Conservation (phyloP, 53 echinoderm and acorn worm genomes). For the Stichopus horrens region DNA sequence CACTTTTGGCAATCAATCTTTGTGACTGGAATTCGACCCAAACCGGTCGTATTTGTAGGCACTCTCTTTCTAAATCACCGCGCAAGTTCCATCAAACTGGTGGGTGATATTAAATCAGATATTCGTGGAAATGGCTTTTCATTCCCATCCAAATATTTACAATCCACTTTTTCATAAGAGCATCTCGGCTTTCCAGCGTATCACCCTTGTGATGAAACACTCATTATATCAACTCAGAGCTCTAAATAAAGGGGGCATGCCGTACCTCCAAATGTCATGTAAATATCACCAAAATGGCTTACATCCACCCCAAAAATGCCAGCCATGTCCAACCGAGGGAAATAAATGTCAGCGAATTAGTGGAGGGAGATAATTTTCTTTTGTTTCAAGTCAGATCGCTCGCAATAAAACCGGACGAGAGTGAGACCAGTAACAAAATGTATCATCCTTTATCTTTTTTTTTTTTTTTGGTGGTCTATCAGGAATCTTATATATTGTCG, state of each 20-base stretch:
- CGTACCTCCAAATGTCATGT: slow-evolving; percentile 13
- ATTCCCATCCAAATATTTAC: slow-evolving; percentile 33
- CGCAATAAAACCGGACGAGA: too few relatives aligned
- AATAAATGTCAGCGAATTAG: slow-evolving; percentile 7
- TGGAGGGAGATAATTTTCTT: neutral
- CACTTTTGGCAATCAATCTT: too few relatives aligned
- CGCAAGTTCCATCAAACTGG: neutral
- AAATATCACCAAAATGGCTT: neutral
- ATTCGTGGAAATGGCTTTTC: slow-evolving; percentile 28
- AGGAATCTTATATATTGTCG: too few relatives aligned
- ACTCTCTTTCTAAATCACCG: neutral
- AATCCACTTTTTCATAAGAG: slow-evolving; percentile 12
- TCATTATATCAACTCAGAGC: neutral
- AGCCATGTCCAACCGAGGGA: neutral
- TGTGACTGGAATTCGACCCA: too few relatives aligned
- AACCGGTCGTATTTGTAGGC: neutral
- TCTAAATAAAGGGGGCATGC: neutral
- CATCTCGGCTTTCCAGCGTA: neutral
- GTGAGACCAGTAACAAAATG: too few relatives aligned
- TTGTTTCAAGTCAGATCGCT: too few relatives aligned
- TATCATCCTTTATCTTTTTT: too few relatives aligned
- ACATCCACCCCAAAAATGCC: neutral
- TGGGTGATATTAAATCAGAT: slow-evolving; percentile 14
- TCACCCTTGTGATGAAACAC: neutral
- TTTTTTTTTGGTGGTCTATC: too few relatives aligned